Evolutionary conservation across 1,140 invertebrate species (phyloP), one percentile per base, ranked within the genome.

Genomic region (Musca domestica): DNA sequence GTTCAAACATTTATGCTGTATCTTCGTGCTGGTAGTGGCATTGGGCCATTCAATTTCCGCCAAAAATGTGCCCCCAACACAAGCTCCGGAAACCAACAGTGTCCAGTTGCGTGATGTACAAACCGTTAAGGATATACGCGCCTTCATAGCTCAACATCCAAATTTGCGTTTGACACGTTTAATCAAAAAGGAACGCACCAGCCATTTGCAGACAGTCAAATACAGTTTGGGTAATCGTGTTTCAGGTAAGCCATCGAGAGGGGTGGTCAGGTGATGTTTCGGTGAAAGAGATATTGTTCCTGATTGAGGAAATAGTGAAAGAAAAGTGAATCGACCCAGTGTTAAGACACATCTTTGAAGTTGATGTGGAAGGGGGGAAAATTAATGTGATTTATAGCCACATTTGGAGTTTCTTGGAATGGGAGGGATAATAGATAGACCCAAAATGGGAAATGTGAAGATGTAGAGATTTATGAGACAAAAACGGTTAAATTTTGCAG

Each of bases 211-310:
- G 19, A 67, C 69, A 0, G 72, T 80, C 1, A 74, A 74, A 14
- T 80, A 80, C 48, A 76, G 71, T 3, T 49, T 78, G 14, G 77
- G 76, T 6, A 68, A 69, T 22, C 74, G 77, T 15, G 58, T 80
- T 19, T 41, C 70, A 5, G 72, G 78, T 80, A 64, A 73, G 74
- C 27, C 15, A n/a, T 9, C 2, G 10, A 12, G n/a, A 22, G 5
- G 5, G n/a, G 15, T 17, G 10, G n/a, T 10, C 4, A 66, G 23
- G n/a, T 19, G 15, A 14, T 65, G 12, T 0, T 20, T 10, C 9
- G 22, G 7, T 19, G 9, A 25, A 22, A 7, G 9, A 27, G 25
- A 61, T 61, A 25, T 5, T 61, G 9, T 22, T 61, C 27, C 12
- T n/a, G n/a, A n/a, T n/a, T n/a, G n/a, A n/a, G n/a, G 15, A 66